phyloP scores from a whole-genome alignment of 2,797 vertebrate species.

The Ctenopoma multispine region DNA sequence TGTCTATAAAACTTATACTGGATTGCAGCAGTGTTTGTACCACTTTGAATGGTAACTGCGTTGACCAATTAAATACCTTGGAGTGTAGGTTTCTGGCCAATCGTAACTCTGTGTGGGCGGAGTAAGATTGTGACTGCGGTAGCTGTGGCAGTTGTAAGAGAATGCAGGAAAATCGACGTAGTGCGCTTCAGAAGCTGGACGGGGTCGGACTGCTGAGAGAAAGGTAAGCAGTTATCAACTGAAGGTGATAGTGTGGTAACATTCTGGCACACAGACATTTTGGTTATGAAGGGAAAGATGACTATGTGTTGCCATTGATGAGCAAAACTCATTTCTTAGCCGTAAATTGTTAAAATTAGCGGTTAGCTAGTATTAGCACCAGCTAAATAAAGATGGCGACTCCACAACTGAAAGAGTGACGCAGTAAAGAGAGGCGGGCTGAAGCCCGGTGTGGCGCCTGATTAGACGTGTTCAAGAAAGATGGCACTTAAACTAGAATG shows the following conservation, averaged over 20 bases:
- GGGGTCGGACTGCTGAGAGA: fast-evolving
- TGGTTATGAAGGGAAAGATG: fast-evolving
- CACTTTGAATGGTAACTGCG: slow-evolving; percentile 10
- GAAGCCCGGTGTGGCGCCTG: slow-evolving; percentile 36
- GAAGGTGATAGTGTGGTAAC: fast-evolving
- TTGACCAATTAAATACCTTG: slow-evolving; percentile 33
- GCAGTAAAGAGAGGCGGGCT: slow-evolving; percentile 74
- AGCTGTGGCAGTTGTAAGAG: slow-evolving; percentile 20
- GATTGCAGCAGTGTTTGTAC: neutral
- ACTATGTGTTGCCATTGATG: fast-evolving
- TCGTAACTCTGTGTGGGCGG: slow-evolving; percentile 54
- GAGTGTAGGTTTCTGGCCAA: slow-evolving; percentile 43
- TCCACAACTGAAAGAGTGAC: slow-evolving; percentile 59
- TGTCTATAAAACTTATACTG: neutral
- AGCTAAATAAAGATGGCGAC: slow-evolving; percentile 79
- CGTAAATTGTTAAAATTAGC: slow-evolving; percentile 4
- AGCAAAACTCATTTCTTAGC: neutral
- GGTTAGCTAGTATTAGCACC: slow-evolving; percentile 53
- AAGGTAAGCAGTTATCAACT: slow-evolving; percentile 41
- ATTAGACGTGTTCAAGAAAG: slow-evolving; percentile 7
- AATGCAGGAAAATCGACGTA: slow-evolving; percentile 45
- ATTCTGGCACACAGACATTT: fast-evolving
- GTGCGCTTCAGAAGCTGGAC: slow-evolving; percentile 14
- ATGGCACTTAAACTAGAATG: fast-evolving
- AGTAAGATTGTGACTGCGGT: neutral